phyloP scores from a whole-genome alignment of 2,797 vertebrate species.

The Gymnodraco acuticeps region DNA sequence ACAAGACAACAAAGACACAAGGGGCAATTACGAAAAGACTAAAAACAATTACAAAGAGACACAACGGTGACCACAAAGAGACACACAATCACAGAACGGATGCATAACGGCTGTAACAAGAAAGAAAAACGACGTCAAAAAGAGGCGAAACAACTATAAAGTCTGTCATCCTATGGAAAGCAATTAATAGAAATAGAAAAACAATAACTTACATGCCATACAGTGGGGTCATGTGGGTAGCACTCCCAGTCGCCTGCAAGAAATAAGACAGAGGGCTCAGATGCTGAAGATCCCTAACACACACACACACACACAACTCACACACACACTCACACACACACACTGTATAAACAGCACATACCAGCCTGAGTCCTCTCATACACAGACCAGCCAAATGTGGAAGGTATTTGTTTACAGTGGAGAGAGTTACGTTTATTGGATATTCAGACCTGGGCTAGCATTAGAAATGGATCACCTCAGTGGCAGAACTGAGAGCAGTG shows the following conservation, averaged over 20 bases:
- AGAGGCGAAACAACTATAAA: too few species aligned
- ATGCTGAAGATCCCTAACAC: conserved; percentile 10
- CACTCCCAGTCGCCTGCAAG: conserved; percentile 96
- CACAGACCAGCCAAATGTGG: conserved; percentile 69
- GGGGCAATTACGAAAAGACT: too few species aligned
- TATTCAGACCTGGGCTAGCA: conserved; percentile 61
- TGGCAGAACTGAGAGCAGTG: conserved; percentile 33
- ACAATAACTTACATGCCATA: conserved; percentile 92
- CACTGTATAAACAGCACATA: conserved; percentile 68
- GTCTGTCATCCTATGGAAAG: background rate
- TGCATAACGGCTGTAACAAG: too few species aligned
- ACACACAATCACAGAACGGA: too few species aligned
- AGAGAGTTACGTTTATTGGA: conserved; percentile 73
- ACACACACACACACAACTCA: conserved; percentile 16
- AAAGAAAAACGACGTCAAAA: too few species aligned
- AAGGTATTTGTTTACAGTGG: conserved; percentile 71
- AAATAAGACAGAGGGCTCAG: conserved; percentile 59
- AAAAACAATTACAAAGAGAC: too few species aligned
- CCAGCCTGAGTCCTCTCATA: conserved; percentile 65
- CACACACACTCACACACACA: conserved; percentile 12
- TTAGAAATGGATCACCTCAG: conserved; percentile 59
- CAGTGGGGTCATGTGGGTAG: conserved; percentile 95
- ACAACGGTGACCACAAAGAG: too few species aligned
- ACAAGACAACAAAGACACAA: too few species aligned
- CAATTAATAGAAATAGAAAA: background rate